Conservation (phyloP, 2,113 vertebrate genomes). For the Mesitornis unicolor region DNA sequence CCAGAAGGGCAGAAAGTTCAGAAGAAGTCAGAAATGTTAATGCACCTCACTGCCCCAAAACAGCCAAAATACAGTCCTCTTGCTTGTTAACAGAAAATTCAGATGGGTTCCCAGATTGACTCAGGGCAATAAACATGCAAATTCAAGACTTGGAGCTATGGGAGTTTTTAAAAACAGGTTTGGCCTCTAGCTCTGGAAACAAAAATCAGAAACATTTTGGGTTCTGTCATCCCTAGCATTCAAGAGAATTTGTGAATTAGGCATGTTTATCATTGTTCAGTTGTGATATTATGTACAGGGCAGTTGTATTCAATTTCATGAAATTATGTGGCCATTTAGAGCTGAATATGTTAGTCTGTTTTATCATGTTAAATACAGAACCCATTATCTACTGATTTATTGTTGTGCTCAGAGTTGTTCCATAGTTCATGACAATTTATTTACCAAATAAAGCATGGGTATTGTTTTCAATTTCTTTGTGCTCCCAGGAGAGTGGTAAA, state of each 20-base stretch:
- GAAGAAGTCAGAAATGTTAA: background rate
- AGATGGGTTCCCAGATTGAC: background rate
- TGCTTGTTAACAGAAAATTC: background rate
- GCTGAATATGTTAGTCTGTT: background rate
- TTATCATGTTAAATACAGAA: conserved; percentile 41
- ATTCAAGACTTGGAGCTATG: background rate
- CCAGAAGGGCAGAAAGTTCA: background rate
- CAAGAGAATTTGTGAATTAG: background rate
- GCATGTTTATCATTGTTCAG: background rate
- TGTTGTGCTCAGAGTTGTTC: background rate
- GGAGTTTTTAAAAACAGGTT: background rate
- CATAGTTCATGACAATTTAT: conserved; percentile 39
- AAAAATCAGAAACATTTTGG: background rate
- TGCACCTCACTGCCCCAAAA: background rate
- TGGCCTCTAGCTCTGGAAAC: background rate
- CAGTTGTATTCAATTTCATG: background rate
- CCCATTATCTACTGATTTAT: conserved; percentile 57
- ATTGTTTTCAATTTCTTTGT: conserved; percentile 51
- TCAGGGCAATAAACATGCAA: background rate
- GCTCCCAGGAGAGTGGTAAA: conserved; percentile 43
- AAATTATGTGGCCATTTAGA: conserved; percentile 10
- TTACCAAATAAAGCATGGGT: conserved; percentile 28
- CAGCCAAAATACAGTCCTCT: background rate
- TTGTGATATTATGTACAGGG: background rate
- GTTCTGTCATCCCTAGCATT: background rate